Base-by-base conservation (phyloP, 2,113 vertebrate species). In the Lepus europaeus region DNA sequence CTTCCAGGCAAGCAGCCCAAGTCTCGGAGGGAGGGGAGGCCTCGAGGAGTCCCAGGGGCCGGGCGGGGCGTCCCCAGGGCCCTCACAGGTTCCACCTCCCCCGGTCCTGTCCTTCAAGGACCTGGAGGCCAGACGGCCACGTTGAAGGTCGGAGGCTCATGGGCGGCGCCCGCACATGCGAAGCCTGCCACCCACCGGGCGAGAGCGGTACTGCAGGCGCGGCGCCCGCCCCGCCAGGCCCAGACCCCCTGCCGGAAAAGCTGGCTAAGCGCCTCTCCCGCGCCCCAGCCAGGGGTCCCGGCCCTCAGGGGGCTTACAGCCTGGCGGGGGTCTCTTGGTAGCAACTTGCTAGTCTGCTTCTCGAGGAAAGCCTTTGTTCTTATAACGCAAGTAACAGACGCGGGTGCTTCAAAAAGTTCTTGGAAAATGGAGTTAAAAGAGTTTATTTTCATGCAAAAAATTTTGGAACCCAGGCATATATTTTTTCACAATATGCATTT, bases 111-210 rank as follows among this genome's bases (percentile, higher is more conserved):
- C 87, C 64, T 49, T 59, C 88, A 45, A 93, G 90, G 93, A 2
- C 49, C 87, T 20, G 0, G 33, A 92, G 89, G 79, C 74, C 78
- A 76, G 92, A 89, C 85, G 87, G 96, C 95, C 94, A 93, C 89
- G 25, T 82, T 89, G 94, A 97, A 96, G 96, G 51, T 95, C 89
- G 11, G 82, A 19, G 2, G 70, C 22, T 83, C 73, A 13, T 95
- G 74, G 96, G 92, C 92, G 95, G 73, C 13, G 0, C 68, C 87
- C 96, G 87, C 95, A 97, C 95, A 90, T 89, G 98, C 73, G 81
- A 89, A 97, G 97, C 95, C 98, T 98, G 98, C 98, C 98, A 96
- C 97, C 98, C 53, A 91, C 97, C 95, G 98, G 98, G 87, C n/a
- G 90, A 39, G 27, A 0, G 69, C 29, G 89, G 97, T 96, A 98